A percentile compares a stretch with the other conserved stretches of the same genome.
These are phyloP conservation scores for Amniataba percoides DNA, from an alignment of 2,797 vertebrate genomes.

Conservation along the genomic window DNA sequence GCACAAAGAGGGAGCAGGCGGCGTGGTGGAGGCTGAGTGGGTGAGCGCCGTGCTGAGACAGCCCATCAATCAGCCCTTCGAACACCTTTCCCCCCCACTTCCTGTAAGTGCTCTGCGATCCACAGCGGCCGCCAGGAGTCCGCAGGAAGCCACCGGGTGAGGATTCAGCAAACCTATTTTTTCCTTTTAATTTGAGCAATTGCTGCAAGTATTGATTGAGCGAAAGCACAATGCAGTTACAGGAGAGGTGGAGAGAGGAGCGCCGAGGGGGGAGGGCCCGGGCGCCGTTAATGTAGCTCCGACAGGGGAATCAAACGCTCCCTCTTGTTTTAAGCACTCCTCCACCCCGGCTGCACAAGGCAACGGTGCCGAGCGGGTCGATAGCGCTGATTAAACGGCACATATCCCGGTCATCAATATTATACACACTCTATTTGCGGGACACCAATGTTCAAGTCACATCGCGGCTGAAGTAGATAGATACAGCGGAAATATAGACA, in stretches of 20 bases:
- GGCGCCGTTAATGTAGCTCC: conserved; percentile 79
- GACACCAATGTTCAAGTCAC: conserved; percentile 71
- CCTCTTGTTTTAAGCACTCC: conserved; percentile 82
- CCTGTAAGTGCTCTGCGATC: conserved; percentile 80
- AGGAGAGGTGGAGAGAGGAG: conserved; percentile 76
- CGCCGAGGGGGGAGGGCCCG: conserved; percentile 28
- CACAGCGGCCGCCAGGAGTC: conserved; percentile 70
- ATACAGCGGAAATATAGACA: conserved; percentile 33
- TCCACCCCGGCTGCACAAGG: conserved; percentile 71
- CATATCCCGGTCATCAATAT: conserved; percentile 92
- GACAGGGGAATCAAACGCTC: conserved; percentile 79
- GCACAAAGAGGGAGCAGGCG: conserved; percentile 62
- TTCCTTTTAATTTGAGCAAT: conserved; percentile 85
- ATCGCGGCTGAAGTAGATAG: conserved; percentile 48
- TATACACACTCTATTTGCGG: conserved; percentile 90
- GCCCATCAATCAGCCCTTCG: conserved; percentile 77
- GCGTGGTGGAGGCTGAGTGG: conserved; percentile 66
- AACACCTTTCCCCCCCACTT: conserved; percentile 74
- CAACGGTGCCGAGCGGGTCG: conserved; percentile 87
- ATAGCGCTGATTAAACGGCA: conserved; percentile 96
- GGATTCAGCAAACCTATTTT: conserved; percentile 82
- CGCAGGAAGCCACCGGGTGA: conserved; percentile 76
- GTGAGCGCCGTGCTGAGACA: conserved; percentile 76
- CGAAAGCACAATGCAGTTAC: conserved; percentile 77
- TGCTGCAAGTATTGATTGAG: conserved; percentile 83